phyloP scores from a whole-genome alignment of 2,797 vertebrate species.

The Rhyacichthys aspro region DNA sequence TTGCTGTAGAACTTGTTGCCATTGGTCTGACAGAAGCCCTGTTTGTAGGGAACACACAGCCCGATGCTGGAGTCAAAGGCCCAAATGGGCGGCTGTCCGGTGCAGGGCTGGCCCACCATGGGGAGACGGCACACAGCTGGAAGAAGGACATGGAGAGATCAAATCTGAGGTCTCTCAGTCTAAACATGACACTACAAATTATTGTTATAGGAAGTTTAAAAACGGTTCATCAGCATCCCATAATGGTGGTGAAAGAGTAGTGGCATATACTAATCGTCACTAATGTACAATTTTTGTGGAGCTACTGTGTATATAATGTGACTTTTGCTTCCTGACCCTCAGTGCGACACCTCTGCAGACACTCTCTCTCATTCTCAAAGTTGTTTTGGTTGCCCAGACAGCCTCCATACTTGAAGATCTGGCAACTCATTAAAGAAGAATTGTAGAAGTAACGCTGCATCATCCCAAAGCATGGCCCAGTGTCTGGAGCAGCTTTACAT shows the following conservation, averaged over 20 bases:
- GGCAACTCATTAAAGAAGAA: conserved; percentile 86
- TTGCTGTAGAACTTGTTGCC: conserved; percentile 94
- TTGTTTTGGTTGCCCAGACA: conserved; percentile 93
- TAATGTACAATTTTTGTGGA: too few species aligned
- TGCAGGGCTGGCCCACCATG: conserved; percentile 77
- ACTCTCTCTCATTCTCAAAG: conserved; percentile 85
- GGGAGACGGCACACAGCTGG: conserved; percentile 89
- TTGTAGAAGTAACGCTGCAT: conserved; percentile 85
- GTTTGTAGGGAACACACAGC: conserved; percentile 83
- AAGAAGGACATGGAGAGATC: conserved; percentile 3
- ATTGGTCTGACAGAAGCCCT: conserved; percentile 85
- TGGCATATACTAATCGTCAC: too few species aligned
- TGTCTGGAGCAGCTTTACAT: conserved; percentile 73
- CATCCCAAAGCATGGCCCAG: conserved; percentile 87
- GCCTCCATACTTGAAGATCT: conserved; percentile 86
- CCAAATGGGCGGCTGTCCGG: conserved; percentile 70
- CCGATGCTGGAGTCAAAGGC: conserved; percentile 82
- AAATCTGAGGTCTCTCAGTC: too few species aligned
- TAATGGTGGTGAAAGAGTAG: not conserved
- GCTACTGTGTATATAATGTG: not conserved
- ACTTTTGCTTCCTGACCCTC: conserved; percentile 80
- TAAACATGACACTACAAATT: too few species aligned
- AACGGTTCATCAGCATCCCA: not conserved
- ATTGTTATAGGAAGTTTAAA: too few species aligned
- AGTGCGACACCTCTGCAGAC: conserved; percentile 91